Base-by-base conservation (phyloP, 2,113 vertebrate species). In the Atlantisia rogersi region DNA sequence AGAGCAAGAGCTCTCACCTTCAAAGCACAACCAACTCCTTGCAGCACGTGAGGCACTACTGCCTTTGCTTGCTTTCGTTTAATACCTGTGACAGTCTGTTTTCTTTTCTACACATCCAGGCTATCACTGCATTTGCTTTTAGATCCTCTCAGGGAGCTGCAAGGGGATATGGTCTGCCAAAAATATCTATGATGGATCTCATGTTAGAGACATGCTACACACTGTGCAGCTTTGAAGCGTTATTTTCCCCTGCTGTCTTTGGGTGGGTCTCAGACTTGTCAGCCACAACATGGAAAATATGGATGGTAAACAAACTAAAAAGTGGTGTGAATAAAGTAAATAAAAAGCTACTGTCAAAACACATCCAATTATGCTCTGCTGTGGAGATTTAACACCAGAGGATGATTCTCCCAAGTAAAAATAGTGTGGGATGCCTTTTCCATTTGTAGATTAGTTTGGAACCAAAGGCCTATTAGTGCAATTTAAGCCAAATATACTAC, bases 321-420 rank as follows among this genome's bases (percentile, higher is more conserved):
- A 91, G 60, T 56, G 76, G 55, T 52, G 44, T 85, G 92, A 96
- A 94, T 90, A 73, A 86, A 90, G 50, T 76, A 91, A 95, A 96
- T 86, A 88, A 95, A 91, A 93, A 68, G 70, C 86, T 76, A 46
- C 52, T 69, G 68, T 95, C 67, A 73, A 79, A 93, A 90, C 69
- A 94, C 37, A 84, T 88, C 62, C 91, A 93, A 76, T 67, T 74
- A 84, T 40, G 53, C 81, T 92, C 73, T 96, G 88, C 74, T 94
- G 76, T 64, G 55, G 28, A 90, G 88, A 92, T 73, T 92, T 83
- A 83, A 80, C 82, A 80, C 77, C 68, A 88, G 69, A 58, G 74
- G 82, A 93, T 74, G 85, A 53, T 90, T 96, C 94, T 86, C 70
- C 74, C 74, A 91, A 95, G 52, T 65, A 95, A 97, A 96, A 96